Evolutionary conservation across 2,888 invertebrate genomes (phyloP), one percentile per base, ranked within the genome.

Genomic region (Acanthosoma haemorrhoidale): DNA sequence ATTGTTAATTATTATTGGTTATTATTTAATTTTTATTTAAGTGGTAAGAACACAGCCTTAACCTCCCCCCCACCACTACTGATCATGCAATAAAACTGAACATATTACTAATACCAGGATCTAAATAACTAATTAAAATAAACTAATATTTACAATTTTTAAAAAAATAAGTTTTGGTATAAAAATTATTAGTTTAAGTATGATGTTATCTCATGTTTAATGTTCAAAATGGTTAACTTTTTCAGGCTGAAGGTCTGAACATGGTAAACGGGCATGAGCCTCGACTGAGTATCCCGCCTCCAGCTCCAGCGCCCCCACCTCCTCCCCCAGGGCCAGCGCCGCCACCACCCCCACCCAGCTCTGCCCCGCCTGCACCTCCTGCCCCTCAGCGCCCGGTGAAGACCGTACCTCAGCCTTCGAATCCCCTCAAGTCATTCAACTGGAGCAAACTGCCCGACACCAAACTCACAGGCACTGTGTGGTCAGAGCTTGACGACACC

Each of bases 361-460:
- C 80, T 18, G 83, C 85, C 0, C 76, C 76, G 41, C 70, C 75
- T 15, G 74, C 75, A 29, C 75, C 76, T 2, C 76, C 77, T 0
- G 77, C 78, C 1, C 76, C 77, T 0, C 77, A 76, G 39, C 74
- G 75, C 16, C 75, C 76, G 13, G 76, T 76, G 80, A 95, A 94
- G 81, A 92, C 95, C 80, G 92, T 95, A 70, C 98, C 98, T 11
- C 92, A 92, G 76, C 93, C 97, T 0, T 87, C 91, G 4, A 93
- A 93, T 80, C 94, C 96, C 0, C 82, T 98, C 68, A 97, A 97
- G 80, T 94, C 95, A 68, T 94, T 98, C 83, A 98, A 98, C 82
- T 98, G 98, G 98, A 92, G 93, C 66, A 96, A 94, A 79, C 83
- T 96, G 72, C 94, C 96, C 0, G 95, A 96, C 76, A 86, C 89